phyloP scores from a whole-genome alignment of 2,113 vertebrate species.

The Aix galericulata region DNA sequence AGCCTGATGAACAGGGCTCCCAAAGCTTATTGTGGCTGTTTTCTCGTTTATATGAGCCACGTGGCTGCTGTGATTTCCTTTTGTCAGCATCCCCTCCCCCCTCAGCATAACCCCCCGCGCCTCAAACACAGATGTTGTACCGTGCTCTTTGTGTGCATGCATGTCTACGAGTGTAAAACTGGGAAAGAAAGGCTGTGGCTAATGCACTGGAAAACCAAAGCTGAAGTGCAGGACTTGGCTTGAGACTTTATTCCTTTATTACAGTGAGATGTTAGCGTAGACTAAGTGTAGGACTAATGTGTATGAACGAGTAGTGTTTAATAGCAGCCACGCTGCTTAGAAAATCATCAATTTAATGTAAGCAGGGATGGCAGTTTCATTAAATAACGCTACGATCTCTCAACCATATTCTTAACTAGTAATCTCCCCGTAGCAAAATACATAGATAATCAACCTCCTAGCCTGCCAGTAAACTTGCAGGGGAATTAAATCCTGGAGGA shows the following conservation, averaged over 20 bases:
- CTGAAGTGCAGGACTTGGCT: neutral
- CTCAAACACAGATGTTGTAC: slow-evolving; percentile 45
- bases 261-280: neutral
- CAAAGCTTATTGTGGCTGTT: slow-evolving; percentile 51
- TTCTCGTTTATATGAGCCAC: slow-evolving; percentile 43
- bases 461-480: slow-evolving; percentile 72
- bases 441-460: slow-evolving; percentile 73
- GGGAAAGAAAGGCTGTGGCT: neutral
- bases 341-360: slow-evolving; percentile 47
- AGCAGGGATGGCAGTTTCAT: slow-evolving; percentile 62
- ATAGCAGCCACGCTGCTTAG: slow-evolving; percentile 35
- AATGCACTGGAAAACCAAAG: slow-evolving; percentile 29
- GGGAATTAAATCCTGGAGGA: slow-evolving; percentile 80
- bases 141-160: slow-evolving; percentile 51
- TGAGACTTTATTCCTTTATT: neutral
- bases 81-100: slow-evolving; percentile 70
- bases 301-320: slow-evolving; percentile 17
- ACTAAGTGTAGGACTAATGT: neutral
- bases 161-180: neutral
- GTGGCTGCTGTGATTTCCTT: slow-evolving; percentile 69
- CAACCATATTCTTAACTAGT: slow-evolving; percentile 65
- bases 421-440: slow-evolving; percentile 70
- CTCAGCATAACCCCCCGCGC: slow-evolving; percentile 53
- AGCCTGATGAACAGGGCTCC: slow-evolving; percentile 43
- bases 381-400: slow-evolving; percentile 71